Evolutionary conservation across 2,888 invertebrate species (phyloP).

Genomic region (Leptura quadrifasciata): DNA sequence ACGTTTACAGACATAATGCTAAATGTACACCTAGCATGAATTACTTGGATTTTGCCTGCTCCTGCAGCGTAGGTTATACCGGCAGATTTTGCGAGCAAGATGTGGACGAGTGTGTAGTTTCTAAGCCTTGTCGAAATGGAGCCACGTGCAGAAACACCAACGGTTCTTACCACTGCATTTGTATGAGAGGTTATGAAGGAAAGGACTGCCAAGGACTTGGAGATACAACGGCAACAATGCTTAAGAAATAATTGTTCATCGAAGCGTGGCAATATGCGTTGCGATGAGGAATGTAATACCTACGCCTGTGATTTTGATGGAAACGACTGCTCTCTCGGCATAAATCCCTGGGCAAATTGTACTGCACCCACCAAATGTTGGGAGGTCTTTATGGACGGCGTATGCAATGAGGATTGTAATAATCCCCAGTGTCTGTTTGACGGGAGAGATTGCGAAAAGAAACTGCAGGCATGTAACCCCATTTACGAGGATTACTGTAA

Average conservation of each 20-base stretch:
- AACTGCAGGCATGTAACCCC: conserved; percentile 90
- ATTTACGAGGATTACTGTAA: conserved; percentile 94
- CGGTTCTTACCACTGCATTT: conserved; percentile 91
- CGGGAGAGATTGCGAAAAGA: conserved; percentile 94
- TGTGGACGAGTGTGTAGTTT: conserved; percentile 91
- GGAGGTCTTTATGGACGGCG: conserved; percentile 93
- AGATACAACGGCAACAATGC: conserved; percentile 86
- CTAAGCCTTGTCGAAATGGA: conserved; percentile 91
- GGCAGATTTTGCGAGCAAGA: conserved; percentile 93
- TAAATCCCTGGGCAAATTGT: conserved; percentile 96
- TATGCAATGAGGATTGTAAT: conserved; percentile 94
- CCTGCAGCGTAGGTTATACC: conserved; percentile 91
- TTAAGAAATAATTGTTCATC: conserved; percentile 85
- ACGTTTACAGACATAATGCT: conserved; percentile 92
- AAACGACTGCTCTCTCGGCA: conserved; percentile 89
- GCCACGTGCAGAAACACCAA: conserved; percentile 93
- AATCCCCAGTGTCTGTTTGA: conserved; percentile 97
- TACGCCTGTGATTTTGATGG: conserved; percentile 96
- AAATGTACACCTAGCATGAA: conserved; percentile 92
- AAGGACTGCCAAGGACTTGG: conserved; percentile 86
- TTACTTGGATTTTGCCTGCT: conserved; percentile 92
- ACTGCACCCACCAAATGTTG: conserved; percentile 91
- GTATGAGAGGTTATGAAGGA: conserved; percentile 93
- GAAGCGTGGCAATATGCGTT: conserved; percentile 88
- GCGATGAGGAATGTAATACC: conserved; percentile 94